A percentile compares a stretch with the other conserved stretches of the same genome.
These are phyloP conservation scores for Xylocampa areola DNA, from an alignment of 2,888 invertebrate genomes.

Conservation along the genomic window DNA sequence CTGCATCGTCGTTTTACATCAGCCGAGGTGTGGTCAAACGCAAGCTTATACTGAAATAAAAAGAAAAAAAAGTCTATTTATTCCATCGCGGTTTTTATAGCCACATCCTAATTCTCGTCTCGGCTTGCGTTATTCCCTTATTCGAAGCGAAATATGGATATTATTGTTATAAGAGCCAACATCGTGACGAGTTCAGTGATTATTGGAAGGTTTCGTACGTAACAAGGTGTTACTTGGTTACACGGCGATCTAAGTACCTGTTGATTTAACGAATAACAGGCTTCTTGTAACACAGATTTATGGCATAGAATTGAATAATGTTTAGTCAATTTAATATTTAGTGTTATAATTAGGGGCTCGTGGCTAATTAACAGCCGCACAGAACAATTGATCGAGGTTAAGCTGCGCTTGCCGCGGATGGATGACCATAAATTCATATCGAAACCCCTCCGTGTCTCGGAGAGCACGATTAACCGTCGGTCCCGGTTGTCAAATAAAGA, in stretches of 20 bases:
- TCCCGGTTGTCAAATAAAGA: too few species aligned
- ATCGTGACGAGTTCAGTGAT: constrained; percentile 76
- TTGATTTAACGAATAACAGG: constrained; percentile 55
- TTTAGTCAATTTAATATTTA: constrained; percentile 41
- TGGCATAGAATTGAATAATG: constrained; percentile 9
- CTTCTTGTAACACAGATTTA: constrained; percentile 31
- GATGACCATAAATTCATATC: too few species aligned
- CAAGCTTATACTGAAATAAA: neutral
- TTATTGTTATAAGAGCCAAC: constrained; percentile 83
- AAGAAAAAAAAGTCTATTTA: neutral
- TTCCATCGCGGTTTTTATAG: constrained; percentile 62
- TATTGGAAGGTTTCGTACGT: constrained; percentile 54
- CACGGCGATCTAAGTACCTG: constrained; percentile 39
- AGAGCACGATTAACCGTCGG: too few species aligned
- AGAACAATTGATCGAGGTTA: too few species aligned
- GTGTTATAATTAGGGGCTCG: too few species aligned
- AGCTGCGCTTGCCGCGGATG: too few species aligned
- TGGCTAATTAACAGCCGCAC: too few species aligned
- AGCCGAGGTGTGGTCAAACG: too few species aligned
- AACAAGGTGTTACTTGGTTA: constrained; percentile 58
- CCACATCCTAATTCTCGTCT: constrained; percentile 79
- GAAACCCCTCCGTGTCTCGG: too few species aligned
- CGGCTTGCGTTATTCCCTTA: constrained; percentile 82
- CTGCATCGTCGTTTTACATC: too few species aligned
- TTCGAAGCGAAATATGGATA: constrained; percentile 86